Evolutionary conservation across 2,888 invertebrate species (phyloP).

Genomic region (Synanthedon formicaeformis): DNA sequence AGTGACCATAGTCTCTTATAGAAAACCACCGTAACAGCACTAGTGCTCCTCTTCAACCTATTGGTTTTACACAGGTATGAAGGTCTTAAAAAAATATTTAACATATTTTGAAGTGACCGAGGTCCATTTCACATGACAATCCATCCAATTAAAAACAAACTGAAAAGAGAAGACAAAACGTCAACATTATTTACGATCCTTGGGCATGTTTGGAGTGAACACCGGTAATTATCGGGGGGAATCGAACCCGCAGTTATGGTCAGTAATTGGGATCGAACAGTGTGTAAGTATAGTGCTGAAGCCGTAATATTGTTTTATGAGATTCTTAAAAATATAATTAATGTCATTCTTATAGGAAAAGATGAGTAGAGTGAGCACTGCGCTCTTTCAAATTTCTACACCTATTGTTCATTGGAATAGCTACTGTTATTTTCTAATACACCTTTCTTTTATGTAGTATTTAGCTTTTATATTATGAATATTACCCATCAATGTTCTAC

Average conservation of each 20-base stretch:
- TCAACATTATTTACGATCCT: constrained; percentile 26
- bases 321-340: constrained; percentile 53
- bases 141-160: not conserved
- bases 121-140: not conserved
- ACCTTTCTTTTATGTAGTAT: too few relatives aligned
- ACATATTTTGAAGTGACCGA: not conserved
- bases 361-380: too few relatives aligned
- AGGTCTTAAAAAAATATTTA: too few relatives aligned
- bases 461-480: too few relatives aligned
- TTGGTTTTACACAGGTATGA: too few relatives aligned
- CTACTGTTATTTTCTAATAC: too few relatives aligned
- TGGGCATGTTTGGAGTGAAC: constrained; percentile 15
- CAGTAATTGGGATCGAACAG: constrained; percentile 59
- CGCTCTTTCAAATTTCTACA: too few relatives aligned
- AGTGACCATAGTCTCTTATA: too few relatives aligned
- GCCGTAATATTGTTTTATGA: constrained; percentile 55
- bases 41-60: too few relatives aligned
- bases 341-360: constrained; percentile 44
- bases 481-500: too few relatives aligned
- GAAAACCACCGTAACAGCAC: too few relatives aligned
- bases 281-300: constrained; percentile 47
- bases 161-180: constrained; percentile 9
- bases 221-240: constrained; percentile 54
- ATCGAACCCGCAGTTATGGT: constrained; percentile 55
- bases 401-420: too few relatives aligned